A percentile compares a stretch with the other conserved stretches of the same genome.
Evolutionary conservation across 2,113 vertebrate species (phyloP).

Genomic region (Porphyrio hochstetteri): DNA sequence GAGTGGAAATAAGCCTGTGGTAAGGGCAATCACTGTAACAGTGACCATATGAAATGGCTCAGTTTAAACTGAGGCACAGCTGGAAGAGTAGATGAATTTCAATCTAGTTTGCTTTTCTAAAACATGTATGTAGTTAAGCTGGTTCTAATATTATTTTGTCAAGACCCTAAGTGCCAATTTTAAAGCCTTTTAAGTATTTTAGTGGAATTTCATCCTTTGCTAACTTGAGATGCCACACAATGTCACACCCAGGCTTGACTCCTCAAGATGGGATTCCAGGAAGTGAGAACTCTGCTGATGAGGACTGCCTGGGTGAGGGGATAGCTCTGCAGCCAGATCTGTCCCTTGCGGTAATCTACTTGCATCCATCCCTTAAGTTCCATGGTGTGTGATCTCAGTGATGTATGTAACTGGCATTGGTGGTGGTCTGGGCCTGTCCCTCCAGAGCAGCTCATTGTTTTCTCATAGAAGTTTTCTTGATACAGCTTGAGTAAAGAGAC

Average conservation of each 20-base stretch:
- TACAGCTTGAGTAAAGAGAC: background rate
- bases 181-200: background rate
- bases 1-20: background rate
- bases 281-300: background rate
- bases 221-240: background rate
- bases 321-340: background rate
- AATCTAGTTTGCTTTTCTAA: background rate
- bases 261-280: background rate
- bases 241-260: background rate
- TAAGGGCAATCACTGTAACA: background rate
- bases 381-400: accelerated
- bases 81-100: background rate
- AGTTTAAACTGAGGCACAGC: background rate
- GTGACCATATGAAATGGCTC: background rate
- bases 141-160: background rate
- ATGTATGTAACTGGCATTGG: background rate
- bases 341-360: background rate
- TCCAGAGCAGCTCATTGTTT: background rate
- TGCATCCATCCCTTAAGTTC: background rate
- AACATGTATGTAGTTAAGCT: background rate
- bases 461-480: background rate
- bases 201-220: background rate
- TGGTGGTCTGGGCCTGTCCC: background rate
- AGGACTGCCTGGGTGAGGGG: background rate
- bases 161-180: background rate